phyloP scores from a whole-genome alignment of 2,797 vertebrate species.

The Toxotes lorentzi region DNA sequence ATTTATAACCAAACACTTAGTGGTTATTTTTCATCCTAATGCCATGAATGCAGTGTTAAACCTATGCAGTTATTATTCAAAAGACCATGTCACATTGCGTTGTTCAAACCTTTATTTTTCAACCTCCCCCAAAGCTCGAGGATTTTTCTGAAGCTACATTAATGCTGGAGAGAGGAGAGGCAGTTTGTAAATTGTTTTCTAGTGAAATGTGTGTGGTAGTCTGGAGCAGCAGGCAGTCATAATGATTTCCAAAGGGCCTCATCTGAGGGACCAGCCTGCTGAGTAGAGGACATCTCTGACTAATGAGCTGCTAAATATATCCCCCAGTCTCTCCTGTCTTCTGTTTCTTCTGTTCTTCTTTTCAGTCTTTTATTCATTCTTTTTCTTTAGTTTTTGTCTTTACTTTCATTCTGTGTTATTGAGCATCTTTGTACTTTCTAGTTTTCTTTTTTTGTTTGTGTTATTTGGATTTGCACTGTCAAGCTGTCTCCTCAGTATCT shows the following conservation, averaged over 20 bases:
- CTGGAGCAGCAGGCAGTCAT: constrained; percentile 78
- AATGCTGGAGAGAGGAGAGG: constrained; percentile 37
- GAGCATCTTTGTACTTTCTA: constrained; percentile 2
- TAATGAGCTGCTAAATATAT: constrained; percentile 86
- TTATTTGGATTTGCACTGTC: constrained; percentile 9
- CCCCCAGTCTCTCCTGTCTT: constrained; percentile 73
- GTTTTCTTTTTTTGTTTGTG: background rate
- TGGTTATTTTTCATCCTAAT: constrained; percentile 12
- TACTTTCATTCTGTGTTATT: constrained; percentile 2
- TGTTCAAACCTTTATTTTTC: constrained; percentile 44
- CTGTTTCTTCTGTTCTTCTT: constrained; percentile 53
- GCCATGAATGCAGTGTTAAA: constrained; percentile 9
- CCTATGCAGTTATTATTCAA: constrained; percentile 9
- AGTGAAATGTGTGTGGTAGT: constrained; percentile 67
- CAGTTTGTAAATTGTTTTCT: constrained; percentile 67
- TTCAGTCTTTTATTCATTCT: constrained; percentile 24
- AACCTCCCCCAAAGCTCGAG: constrained; percentile 28
- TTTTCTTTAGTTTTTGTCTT: constrained; percentile 13
- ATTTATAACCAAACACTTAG: background rate
- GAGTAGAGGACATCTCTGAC: constrained; percentile 81
- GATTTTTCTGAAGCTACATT: constrained; percentile 56
- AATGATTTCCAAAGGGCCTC: constrained; percentile 83
- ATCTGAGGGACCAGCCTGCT: constrained; percentile 77
- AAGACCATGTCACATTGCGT: constrained; percentile 18
- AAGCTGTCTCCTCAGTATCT: background rate